Percentiles rank a stretch among this genome's conserved stretches.
These are phyloP conservation scores for Gryllus longicercus DNA, from an alignment of 2,888 invertebrate genomes.

Conservation along the genomic window DNA sequence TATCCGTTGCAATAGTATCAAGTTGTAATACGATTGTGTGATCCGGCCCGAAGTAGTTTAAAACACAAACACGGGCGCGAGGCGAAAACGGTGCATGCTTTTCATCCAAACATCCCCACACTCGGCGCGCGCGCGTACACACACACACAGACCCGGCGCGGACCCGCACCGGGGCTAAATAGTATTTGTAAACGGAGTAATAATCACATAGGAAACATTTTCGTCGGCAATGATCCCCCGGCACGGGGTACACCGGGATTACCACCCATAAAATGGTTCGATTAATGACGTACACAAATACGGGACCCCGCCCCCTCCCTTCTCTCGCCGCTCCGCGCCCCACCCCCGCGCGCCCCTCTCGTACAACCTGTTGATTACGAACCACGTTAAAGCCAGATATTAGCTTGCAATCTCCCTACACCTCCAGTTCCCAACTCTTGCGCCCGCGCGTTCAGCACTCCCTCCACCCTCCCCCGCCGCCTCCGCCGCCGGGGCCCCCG, in stretches of 20 bases:
- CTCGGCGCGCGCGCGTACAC: background rate
- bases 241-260: conserved; percentile 26
- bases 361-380: conserved; percentile 32
- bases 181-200: conserved; percentile 33
- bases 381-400: conserved; percentile 27
- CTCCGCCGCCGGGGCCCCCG: background rate
- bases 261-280: conserved; percentile 33
- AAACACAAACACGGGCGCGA: conserved; percentile 17
- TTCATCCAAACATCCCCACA: background rate
- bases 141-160: background rate
- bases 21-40: conserved; percentile 17
- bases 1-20: conserved; percentile 10
- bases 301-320: background rate
- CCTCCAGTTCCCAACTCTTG: conserved; percentile 24
- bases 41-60: background rate
- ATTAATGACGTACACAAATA: conserved; percentile 32
- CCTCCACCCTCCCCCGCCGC: background rate
- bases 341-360: background rate
- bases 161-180: conserved; percentile 23
- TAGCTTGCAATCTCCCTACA: conserved; percentile 24
- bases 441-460: background rate
- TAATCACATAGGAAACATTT: conserved; percentile 33
- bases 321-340: background rate
- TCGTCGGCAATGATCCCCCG: conserved; percentile 30
- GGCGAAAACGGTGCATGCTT: conserved; percentile 1